Conservation (phyloP, 2,113 vertebrate species). For the Proterorhinus semilunaris region DNA sequence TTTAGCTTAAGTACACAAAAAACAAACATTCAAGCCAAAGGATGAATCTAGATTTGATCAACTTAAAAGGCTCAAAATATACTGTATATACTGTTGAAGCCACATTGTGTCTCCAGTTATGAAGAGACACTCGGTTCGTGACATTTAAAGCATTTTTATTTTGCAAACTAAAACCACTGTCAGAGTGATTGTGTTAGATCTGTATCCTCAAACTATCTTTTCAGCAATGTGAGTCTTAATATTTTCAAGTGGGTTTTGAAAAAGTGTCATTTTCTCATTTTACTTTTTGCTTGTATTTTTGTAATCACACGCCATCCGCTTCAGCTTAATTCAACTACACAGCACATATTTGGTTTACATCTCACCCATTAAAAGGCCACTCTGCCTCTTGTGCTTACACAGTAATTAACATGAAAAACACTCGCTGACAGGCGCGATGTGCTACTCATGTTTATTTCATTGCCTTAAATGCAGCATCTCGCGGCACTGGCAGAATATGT, state of each 20-base stretch:
- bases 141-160: conserved; percentile 24
- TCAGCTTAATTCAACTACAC: conserved; percentile 10
- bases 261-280: neutral
- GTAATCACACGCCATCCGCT: neutral
- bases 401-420: conserved; percentile 55
- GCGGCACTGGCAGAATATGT: conserved; percentile 50
- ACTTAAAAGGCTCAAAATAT: no score
- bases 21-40: neutral
- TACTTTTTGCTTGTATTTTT: neutral
- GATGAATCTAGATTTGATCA: neutral
- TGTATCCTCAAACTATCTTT: no score
- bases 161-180: neutral
- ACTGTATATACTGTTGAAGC: no score
- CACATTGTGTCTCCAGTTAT: no score
- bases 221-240: neutral
- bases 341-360: conserved; percentile 21
- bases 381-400: conserved; percentile 40
- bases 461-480: conserved; percentile 54
- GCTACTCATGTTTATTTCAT: conserved; percentile 70
- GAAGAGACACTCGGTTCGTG: conserved; percentile 15
- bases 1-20: neutral
- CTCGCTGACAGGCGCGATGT: conserved; percentile 46
- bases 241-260: neutral
- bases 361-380: conserved; percentile 27
- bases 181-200: neutral